Evolutionary conservation across 2,797 vertebrate genomes (phyloP).

Genomic region (Squalus acanthias): DNA sequence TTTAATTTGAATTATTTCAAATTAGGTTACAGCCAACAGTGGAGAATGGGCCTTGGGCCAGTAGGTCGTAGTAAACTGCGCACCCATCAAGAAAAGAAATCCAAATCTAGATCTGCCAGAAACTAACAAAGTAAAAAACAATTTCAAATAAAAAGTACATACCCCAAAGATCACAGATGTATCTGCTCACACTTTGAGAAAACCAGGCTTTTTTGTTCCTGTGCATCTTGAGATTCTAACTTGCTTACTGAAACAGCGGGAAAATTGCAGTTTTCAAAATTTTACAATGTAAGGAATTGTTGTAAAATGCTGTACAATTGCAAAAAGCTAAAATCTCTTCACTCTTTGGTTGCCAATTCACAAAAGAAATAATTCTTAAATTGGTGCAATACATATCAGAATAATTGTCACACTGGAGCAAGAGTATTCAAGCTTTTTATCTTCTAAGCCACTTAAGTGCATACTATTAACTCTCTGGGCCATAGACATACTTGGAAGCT

Average conservation of each 20-base stretch:
- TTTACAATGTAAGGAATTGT: background rate
- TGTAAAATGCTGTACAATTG: background rate
- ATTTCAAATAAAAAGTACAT: slow-evolving; percentile 41
- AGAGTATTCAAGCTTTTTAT: background rate
- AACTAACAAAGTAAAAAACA: background rate
- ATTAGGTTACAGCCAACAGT: background rate
- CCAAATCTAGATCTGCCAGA: background rate
- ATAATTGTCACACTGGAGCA: too few relatives aligned
- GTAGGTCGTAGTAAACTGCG: background rate
- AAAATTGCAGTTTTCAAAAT: background rate
- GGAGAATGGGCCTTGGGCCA: background rate
- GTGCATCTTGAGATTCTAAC: slow-evolving; percentile 63
- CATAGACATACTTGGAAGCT: background rate
- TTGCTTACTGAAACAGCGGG: background rate
- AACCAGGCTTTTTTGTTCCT: slow-evolving; percentile 73
- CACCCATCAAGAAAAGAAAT: background rate
- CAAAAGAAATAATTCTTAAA: background rate
- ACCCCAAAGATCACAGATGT: slow-evolving; percentile 70
- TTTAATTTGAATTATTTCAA: background rate
- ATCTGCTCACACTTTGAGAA: slow-evolving; percentile 66
- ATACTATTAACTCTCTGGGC: background rate
- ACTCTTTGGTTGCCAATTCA: background rate
- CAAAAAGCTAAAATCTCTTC: background rate
- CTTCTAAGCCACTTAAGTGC: background rate
- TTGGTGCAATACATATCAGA: background rate